These are phyloP conservation scores for Dendrocincla fuliginosa DNA, from an alignment of 2,797 vertebrate species.

Conservation along the genomic window DNA sequence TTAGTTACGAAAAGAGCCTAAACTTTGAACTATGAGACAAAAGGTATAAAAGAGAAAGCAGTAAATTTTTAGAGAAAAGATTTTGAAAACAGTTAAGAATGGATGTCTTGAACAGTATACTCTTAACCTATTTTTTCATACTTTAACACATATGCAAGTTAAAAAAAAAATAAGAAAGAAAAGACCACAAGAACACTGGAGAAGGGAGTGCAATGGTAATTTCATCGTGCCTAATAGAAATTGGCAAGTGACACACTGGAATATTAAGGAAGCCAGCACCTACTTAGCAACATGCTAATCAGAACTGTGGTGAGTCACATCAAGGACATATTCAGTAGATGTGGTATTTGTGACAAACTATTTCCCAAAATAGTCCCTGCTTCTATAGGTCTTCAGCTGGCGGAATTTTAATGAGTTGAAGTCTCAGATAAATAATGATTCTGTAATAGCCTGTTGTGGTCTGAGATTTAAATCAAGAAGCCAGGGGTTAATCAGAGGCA, in stretches of 20 bases:
- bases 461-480: background rate
- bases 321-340: conserved; percentile 40
- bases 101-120: background rate
- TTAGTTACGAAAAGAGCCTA: background rate
- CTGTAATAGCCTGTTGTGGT: background rate
- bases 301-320: conserved; percentile 40
- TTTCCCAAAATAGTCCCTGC: conserved; percentile 31
- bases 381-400: conserved; percentile 19
- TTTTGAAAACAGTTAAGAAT: background rate
- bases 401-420: background rate
- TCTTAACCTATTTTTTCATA: background rate
- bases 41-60: background rate
- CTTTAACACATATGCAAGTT: background rate
- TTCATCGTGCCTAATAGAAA: background rate
- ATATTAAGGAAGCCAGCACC: conserved; percentile 27
- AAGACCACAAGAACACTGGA: background rate
- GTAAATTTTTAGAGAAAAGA: background rate
- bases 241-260: background rate
- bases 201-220: background rate
- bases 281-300: conserved; percentile 46
- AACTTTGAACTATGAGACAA: background rate
- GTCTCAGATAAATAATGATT: conserved; percentile 37
- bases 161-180: background rate
- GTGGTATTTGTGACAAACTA: conserved; percentile 40
- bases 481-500: background rate